phyloP scores from a whole-genome alignment of 2,888 invertebrate species.

The Drosophila macrospina region DNA sequence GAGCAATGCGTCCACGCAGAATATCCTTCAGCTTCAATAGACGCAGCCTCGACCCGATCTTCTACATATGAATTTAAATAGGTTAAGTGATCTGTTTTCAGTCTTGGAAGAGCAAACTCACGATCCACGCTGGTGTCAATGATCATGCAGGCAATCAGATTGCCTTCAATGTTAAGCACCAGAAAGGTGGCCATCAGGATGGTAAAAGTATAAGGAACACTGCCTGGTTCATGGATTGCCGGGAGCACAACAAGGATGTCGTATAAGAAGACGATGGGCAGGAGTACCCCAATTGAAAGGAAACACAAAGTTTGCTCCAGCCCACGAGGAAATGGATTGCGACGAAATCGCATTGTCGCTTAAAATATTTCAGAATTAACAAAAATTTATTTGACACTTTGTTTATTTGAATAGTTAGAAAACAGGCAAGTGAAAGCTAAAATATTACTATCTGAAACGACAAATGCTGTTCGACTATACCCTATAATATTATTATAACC shows the following conservation, averaged over 20 bases:
- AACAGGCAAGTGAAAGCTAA: no score
- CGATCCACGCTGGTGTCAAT: constrained; percentile 91
- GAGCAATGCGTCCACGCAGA: constrained; percentile 26
- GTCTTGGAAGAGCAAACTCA: constrained; percentile 62
- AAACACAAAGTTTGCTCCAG: constrained; percentile 51
- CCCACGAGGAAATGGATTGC: constrained; percentile 5
- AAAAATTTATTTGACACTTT: not conserved
- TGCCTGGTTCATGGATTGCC: constrained; percentile 87
- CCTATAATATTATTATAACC: not conserved
- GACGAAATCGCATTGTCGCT: constrained; percentile 2
- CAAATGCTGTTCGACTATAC: no score
- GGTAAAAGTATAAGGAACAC: constrained; percentile 87
- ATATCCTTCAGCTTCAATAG: not conserved
- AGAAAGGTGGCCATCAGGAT: constrained; percentile 89
- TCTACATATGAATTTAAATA: not conserved
- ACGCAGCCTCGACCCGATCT: not conserved
- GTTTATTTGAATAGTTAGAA: not conserved
- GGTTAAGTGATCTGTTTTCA: not conserved
- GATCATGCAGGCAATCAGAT: constrained; percentile 90
- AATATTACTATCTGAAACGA: no score
- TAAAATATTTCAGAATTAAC: not conserved
- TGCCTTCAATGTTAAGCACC: constrained; percentile 91
- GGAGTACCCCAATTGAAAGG: constrained; percentile 63
- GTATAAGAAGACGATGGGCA: constrained; percentile 79
- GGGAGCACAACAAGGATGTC: constrained; percentile 90